A percentile compares a stretch with the other conserved stretches of the same genome.
phyloP scores from a whole-genome alignment of 1,140 invertebrate genomes.

The Danaus melanippus region DNA sequence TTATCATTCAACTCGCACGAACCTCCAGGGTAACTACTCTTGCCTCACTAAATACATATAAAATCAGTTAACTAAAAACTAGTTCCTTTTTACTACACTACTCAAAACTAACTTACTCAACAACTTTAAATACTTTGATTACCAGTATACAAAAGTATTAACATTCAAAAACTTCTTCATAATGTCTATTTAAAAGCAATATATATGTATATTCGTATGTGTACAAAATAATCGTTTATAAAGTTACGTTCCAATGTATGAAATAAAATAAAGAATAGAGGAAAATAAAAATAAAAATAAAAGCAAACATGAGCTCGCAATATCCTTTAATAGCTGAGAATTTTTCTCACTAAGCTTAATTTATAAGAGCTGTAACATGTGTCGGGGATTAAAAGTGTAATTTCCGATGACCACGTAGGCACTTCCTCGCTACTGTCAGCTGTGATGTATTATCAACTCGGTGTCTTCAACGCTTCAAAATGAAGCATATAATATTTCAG shows the following conservation, averaged over 20 bases:
- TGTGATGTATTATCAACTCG: slow-evolving; percentile 31
- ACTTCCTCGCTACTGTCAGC: slow-evolving; percentile 25
- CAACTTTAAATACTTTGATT: too few relatives aligned
- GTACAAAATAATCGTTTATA: too few relatives aligned
- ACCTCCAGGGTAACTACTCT: slow-evolving; percentile 5
- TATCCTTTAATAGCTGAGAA: slow-evolving; percentile 14
- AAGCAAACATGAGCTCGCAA: slow-evolving; percentile 7
- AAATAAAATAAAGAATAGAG: background rate
- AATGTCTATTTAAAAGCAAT: too few relatives aligned
- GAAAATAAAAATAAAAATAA: slow-evolving; percentile 6
- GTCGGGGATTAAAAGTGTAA: slow-evolving; percentile 39
- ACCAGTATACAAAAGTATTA: background rate
- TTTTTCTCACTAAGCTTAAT: slow-evolving; percentile 18
- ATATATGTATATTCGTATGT: too few relatives aligned
- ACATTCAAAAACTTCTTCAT: background rate
- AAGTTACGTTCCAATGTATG: too few relatives aligned
- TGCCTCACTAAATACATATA: slow-evolving; percentile 3
- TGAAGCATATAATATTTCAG: too few relatives aligned
- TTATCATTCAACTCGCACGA: slow-evolving; percentile 9
- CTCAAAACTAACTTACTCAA: too few relatives aligned
- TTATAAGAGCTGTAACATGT: slow-evolving; percentile 22
- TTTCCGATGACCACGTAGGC: slow-evolving; percentile 34
- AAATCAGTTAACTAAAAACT: slow-evolving; percentile 1
- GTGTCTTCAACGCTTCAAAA: slow-evolving; percentile 2
- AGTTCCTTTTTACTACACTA: background rate